Base-by-base conservation (phyloP, 2,888 invertebrate genomes). In the Caenorhabditis sp. region DNA sequence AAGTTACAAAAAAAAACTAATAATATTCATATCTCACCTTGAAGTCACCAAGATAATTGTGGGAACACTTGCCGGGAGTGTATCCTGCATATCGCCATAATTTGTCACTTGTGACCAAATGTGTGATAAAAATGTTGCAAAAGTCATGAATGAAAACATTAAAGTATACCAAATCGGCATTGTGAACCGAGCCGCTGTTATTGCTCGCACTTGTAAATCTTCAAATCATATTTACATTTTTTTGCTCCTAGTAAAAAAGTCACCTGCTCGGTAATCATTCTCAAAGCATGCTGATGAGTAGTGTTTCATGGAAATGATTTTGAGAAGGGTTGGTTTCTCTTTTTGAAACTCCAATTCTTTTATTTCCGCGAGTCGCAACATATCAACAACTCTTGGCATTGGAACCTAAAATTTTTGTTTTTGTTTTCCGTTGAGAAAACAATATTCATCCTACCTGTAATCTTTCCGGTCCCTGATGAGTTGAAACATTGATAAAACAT, bases 81-180 rank as follows among this genome's bases (percentile, higher is more conserved):
- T 73, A n/a, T 68, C 67, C 49, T 81, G 78, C 51, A 83, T 64
- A 53, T 69, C 78, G 14, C 69, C 55, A 53, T 67, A 82, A 66
- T 83, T 83, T 19, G 81, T 79, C 24, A 77, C 76, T 64, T 82
- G 82, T n/a, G 79, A 81, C 83, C 83, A 83, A 36, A 82, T 74
- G 50, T 83, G 83, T n/a, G 81, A 80, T 12, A 68, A 73, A 63
- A 81, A 77, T 12, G 82, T 82, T 17, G 69, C 74, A 49, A 82
- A 51, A 1, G 80, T 81, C 80, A 81, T 81, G n/a, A 81, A 58
- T 19, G 79, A 69, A 58, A 82, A 83, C 0, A 79, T 57, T 10
- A 83, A 24, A 0, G 82, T 81, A 61, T 81, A 83, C 78, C 79
- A 83, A 12, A 83, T 69, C 0, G 83, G 79, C 82, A 83, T 79